phyloP scores from a whole-genome alignment of 1,140 invertebrate genomes.

The Amphibalanus amphitrite region DNA sequence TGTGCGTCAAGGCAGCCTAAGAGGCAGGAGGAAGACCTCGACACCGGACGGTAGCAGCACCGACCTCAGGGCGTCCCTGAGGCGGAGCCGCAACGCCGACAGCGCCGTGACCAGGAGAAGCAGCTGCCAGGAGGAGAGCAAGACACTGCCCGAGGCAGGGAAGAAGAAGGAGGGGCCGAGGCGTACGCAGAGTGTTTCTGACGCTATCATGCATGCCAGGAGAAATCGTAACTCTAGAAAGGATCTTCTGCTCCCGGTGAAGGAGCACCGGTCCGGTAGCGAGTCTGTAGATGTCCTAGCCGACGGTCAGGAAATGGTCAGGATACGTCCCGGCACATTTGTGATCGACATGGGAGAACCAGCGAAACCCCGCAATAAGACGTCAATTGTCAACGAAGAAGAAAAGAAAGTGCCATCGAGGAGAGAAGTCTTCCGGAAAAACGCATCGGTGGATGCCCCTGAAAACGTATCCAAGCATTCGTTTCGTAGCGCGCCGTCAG shows the following conservation, averaged over 20 bases:
- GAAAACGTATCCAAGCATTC: too few relatives aligned
- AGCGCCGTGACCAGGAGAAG: not conserved
- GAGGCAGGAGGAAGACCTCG: not conserved
- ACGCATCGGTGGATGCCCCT: too few relatives aligned
- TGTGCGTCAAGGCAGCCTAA: not conserved
- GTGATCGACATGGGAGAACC: not conserved
- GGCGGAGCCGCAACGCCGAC: not conserved
- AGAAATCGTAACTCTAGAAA: not conserved
- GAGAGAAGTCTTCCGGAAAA: too few relatives aligned
- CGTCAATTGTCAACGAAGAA: too few relatives aligned
- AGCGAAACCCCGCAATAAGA: too few relatives aligned
- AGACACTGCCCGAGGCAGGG: not conserved
- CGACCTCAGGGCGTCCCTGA: not conserved
- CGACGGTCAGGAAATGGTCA: not conserved
- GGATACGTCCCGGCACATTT: not conserved
- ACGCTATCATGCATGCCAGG: not conserved
- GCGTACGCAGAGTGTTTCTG: not conserved
- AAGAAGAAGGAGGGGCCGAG: not conserved
- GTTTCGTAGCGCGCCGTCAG: too few relatives aligned
- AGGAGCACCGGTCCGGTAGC: not conserved
- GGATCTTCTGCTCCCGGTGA: not conserved
- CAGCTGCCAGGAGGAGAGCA: not conserved
- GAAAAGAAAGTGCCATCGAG: too few relatives aligned
- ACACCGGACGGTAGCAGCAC: not conserved
- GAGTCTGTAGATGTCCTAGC: too few relatives aligned